These are phyloP conservation scores for Diplosoma virens DNA, from an alignment of 23 tunicate species.

Conservation along the genomic window DNA sequence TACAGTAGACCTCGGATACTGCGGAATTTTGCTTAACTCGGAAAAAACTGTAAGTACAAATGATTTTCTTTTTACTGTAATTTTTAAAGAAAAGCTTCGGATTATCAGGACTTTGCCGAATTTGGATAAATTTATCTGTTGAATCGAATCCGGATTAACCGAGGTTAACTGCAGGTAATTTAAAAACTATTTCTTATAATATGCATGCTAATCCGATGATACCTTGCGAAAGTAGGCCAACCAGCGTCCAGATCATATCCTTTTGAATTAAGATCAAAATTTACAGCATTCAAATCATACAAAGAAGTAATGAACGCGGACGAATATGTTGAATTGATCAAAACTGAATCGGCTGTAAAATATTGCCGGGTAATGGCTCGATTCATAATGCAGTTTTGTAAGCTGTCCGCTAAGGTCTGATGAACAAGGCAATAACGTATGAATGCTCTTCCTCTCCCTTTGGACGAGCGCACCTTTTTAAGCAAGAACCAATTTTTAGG, in stretches of 20 bases:
- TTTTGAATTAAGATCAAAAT: slow-evolving; percentile 87
- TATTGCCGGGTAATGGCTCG: slow-evolving; percentile 24
- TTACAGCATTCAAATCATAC: slow-evolving; percentile 84
- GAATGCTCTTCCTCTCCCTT: slow-evolving; percentile 83
- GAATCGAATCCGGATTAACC: too few relatives aligned
- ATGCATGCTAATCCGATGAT: too few relatives aligned
- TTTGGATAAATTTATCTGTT: too few relatives aligned
- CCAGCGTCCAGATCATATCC: slow-evolving; percentile 93
- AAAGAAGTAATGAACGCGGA: slow-evolving; percentile 56
- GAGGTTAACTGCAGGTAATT: too few relatives aligned
- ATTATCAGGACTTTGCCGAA: too few relatives aligned
- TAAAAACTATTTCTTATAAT: too few relatives aligned
- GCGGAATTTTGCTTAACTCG: too few relatives aligned
- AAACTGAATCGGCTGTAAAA: slow-evolving; percentile 38
- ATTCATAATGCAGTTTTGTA: slow-evolving; percentile 87
- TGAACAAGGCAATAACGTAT: slow-evolving; percentile 92
- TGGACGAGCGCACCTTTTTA: slow-evolving; percentile 57
- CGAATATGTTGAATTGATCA: slow-evolving; percentile 35
- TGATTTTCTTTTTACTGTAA: too few relatives aligned
- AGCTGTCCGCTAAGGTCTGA: slow-evolving; percentile 91
- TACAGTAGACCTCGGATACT: too few relatives aligned
- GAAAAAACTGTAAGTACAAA: too few relatives aligned
- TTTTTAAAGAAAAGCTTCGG: too few relatives aligned
- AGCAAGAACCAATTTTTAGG: too few relatives aligned
- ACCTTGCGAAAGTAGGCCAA: slow-evolving; percentile 98